phyloP scores from a whole-genome alignment of 2,797 vertebrate species.

The Crypturellus tataupa region DNA sequence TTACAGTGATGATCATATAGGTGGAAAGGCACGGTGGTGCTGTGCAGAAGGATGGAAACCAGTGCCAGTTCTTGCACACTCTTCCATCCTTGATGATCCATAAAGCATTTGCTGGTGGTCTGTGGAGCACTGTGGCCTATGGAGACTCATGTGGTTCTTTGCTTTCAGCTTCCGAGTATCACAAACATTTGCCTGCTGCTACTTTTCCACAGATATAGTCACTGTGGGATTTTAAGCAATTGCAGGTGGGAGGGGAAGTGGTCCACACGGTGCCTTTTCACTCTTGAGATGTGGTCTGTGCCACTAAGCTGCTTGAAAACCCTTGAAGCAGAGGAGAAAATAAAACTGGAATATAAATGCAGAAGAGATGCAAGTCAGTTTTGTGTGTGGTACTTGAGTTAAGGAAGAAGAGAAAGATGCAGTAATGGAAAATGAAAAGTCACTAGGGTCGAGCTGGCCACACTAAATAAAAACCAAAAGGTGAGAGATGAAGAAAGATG shows the following conservation, averaged over 20 bases:
- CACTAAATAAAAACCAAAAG: background rate
- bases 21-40: background rate
- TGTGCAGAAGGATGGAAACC: background rate
- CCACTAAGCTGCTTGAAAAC: background rate
- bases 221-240: background rate
- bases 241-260: background rate
- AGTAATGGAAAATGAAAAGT: conserved; percentile 6
- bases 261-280: background rate
- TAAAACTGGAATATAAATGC: background rate
- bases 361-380: background rate
- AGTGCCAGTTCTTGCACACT: background rate
- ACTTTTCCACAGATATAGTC: background rate
- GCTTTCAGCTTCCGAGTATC: background rate
- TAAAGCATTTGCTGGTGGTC: background rate
- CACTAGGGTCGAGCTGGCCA: background rate
- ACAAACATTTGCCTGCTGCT: background rate
- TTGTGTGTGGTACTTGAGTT: background rate
- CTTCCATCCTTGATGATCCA: background rate
- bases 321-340: background rate
- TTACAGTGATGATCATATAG: background rate
- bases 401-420: background rate
- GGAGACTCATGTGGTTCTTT: background rate
- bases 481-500: background rate
- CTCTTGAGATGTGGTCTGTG: background rate
- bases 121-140: background rate